Evolutionary conservation across 2,888 invertebrate species (phyloP).

Genomic region (Leucoma salicis): DNA sequence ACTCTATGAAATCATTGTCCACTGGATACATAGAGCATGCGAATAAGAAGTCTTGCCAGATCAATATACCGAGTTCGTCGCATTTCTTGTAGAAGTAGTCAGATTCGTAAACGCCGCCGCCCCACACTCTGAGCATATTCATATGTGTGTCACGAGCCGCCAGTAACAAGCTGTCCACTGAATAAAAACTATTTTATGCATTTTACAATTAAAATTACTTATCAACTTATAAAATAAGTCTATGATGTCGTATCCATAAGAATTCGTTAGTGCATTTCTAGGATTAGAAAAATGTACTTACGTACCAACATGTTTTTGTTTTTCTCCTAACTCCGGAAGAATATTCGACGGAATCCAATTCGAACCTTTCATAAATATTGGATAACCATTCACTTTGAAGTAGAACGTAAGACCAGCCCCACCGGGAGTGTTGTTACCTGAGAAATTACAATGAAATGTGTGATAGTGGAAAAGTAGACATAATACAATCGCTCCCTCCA

Average conservation of each 20-base stretch:
- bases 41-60: constrained; percentile 99
- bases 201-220: constrained; percentile 21
- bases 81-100: constrained; percentile 94
- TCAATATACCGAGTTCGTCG: constrained; percentile 93
- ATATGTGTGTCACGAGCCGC: constrained; percentile 90
- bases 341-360: constrained; percentile 96
- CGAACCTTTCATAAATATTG: constrained; percentile 97
- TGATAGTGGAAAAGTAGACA: neutral
- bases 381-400: constrained; percentile 91
- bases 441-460: constrained; percentile 9
- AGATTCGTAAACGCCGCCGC: constrained; percentile 97
- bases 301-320: constrained; percentile 70
- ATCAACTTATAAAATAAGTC: no score
- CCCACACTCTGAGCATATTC: constrained; percentile 98
- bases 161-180: constrained; percentile 84
- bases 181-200: neutral
- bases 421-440: constrained; percentile 63
- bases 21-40: constrained; percentile 97
- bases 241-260: no score
- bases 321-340: constrained; percentile 87
- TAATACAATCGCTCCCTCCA: neutral
- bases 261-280: no score
- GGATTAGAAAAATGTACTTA: no score
- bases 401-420: constrained; percentile 89
- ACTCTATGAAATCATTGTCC: constrained; percentile 85